Conservation (phyloP, 2,797 vertebrate genomes). For the Crocodylus rhombifer region DNA sequence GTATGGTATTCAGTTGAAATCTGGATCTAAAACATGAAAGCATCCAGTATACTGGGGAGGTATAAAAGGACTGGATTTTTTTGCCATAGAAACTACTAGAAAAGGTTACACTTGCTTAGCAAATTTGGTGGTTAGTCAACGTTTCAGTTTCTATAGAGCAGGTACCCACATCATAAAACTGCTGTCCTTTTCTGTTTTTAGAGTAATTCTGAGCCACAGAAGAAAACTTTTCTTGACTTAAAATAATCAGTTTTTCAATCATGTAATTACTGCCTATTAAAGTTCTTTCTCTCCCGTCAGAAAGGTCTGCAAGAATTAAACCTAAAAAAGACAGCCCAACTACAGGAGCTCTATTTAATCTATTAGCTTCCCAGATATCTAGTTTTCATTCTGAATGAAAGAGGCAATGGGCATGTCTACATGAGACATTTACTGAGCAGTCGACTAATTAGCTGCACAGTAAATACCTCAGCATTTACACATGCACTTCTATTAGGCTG, state of each 20-base stretch:
- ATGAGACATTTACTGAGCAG: too few species aligned
- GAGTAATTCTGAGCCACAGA: constrained; percentile 26
- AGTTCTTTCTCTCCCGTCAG: not conserved
- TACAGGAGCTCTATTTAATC: not conserved
- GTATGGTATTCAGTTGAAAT: not conserved
- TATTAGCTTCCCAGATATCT: not conserved
- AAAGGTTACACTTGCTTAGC: not conserved
- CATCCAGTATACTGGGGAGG: not conserved
- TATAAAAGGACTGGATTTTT: not conserved
- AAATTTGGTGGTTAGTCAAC: constrained; percentile 4
- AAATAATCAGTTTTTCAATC: constrained; percentile 34
- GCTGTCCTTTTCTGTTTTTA: constrained; percentile 48
- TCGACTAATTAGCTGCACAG: too few species aligned
- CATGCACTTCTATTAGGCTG: too few species aligned
- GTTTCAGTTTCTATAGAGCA: constrained; percentile 38
- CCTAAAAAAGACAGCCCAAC: not conserved
- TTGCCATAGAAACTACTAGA: not conserved
- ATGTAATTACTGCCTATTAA: not conserved
- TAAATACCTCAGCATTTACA: too few species aligned
- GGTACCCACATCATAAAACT: constrained; percentile 18
- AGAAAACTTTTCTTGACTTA: constrained; percentile 20
- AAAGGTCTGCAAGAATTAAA: not conserved
- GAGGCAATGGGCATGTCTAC: too few species aligned
- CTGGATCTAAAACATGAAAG: not conserved
- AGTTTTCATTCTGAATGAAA: too few species aligned